phyloP scores from a whole-genome alignment of 2,797 vertebrate genomes.

The Hirundo rustica region DNA sequence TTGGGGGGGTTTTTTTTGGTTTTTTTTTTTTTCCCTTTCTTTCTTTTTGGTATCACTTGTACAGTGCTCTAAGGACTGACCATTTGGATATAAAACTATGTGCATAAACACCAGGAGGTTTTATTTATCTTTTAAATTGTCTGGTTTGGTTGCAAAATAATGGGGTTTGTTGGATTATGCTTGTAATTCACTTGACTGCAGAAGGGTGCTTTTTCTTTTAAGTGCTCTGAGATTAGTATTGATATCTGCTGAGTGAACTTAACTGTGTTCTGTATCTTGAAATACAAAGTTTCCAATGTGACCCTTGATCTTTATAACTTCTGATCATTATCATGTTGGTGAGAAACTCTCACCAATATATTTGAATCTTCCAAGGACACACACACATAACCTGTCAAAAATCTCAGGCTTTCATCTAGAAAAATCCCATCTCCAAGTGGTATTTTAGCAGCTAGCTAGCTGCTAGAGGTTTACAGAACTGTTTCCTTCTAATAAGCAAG shows the following conservation, averaged over 20 bases:
- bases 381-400: background rate
- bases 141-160: background rate
- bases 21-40: no score
- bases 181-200: background rate
- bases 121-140: background rate
- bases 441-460: background rate
- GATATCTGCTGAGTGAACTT: background rate
- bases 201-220: background rate
- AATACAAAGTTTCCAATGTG: background rate
- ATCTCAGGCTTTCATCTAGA: background rate
- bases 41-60: background rate
- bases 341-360: background rate
- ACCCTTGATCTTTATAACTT: background rate
- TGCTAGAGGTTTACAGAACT: background rate
- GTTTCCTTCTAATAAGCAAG: slow-evolving; percentile 21
- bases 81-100: background rate
- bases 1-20: no score
- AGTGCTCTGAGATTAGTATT: background rate
- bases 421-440: background rate
- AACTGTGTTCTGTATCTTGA: background rate
- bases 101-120: background rate
- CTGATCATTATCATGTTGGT: background rate
- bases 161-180: background rate
- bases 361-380: background rate
- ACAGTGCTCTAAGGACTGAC: background rate